These are phyloP conservation scores for Stylophora pistillata DNA, from an alignment of 64 coral and sea anemone genomes.

Conservation along the genomic window DNA sequence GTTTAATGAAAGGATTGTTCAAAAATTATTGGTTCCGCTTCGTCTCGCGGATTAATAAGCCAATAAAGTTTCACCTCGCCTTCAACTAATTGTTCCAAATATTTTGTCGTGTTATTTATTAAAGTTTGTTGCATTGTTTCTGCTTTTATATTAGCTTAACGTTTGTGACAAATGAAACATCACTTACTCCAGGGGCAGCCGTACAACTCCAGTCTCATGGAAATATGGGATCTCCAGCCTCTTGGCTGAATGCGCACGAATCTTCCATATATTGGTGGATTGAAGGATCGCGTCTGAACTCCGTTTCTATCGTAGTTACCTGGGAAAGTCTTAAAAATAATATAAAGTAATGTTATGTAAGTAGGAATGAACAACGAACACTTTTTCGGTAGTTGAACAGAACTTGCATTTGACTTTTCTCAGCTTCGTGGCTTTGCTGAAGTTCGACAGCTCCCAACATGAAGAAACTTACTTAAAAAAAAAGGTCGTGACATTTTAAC, in stretches of 20 bases:
- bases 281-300: background rate
- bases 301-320: slow-evolving; percentile 40
- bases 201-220: slow-evolving; percentile 65
- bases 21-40: too few species aligned
- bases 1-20: too few species aligned
- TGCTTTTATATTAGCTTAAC: background rate
- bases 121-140: background rate
- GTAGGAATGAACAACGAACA: too few species aligned
- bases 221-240: slow-evolving; percentile 51
- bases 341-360: background rate
- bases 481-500: too few species aligned
- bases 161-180: background rate
- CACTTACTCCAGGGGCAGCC: slow-evolving; percentile 64
- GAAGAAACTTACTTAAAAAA: too few species aligned
- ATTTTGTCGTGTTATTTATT: background rate
- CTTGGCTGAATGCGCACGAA: slow-evolving; percentile 49
- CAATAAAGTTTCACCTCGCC: too few species aligned
- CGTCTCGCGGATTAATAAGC: too few species aligned
- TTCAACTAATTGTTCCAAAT: too few species aligned
- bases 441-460: too few species aligned
- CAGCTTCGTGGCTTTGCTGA: too few species aligned
- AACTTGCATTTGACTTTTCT: too few species aligned
- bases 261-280: slow-evolving; percentile 42
- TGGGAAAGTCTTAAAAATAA: slow-evolving; percentile 41
- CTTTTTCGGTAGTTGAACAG: too few species aligned